These are phyloP conservation scores for Lagodon rhomboides DNA, from an alignment of 2,797 vertebrate genomes.

Conservation along the genomic window DNA sequence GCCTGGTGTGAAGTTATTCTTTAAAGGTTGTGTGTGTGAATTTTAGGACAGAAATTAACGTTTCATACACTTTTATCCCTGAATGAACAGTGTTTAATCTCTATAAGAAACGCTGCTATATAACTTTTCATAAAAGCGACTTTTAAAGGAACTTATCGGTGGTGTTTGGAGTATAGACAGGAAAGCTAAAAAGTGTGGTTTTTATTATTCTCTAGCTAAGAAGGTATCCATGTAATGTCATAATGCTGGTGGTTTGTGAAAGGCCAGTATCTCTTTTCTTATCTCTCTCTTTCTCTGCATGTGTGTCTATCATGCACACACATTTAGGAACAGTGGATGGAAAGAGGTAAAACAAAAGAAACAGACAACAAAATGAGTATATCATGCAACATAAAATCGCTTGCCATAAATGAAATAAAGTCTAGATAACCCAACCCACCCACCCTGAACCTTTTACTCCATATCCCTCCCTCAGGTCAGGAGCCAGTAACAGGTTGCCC, in stretches of 20 bases:
- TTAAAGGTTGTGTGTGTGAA: not conserved
- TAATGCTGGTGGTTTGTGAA: slow-evolving; percentile 71
- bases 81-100: not conserved
- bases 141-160: not conserved
- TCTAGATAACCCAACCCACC: slow-evolving; percentile 37
- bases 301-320: slow-evolving; percentile 40
- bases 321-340: slow-evolving; percentile 35
- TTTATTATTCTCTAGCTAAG: slow-evolving; percentile 15
- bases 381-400: slow-evolving; percentile 62
- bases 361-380: slow-evolving; percentile 45
- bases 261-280: slow-evolving; percentile 48
- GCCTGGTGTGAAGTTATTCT: not conserved
- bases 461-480: slow-evolving; percentile 39
- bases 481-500: slow-evolving; percentile 19
- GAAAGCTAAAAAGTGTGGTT: not conserved
- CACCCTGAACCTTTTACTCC: slow-evolving; percentile 16
- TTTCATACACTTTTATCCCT: not conserved
- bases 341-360: slow-evolving; percentile 48
- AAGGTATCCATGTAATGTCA: slow-evolving; percentile 2
- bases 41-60: not conserved
- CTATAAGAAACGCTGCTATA: not conserved
- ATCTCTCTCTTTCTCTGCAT: slow-evolving; percentile 3
- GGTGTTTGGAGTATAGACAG: not conserved
- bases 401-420: slow-evolving; percentile 53
- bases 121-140: not conserved